A percentile compares a stretch with the other conserved stretches of the same genome.
Evolutionary conservation across 2,113 vertebrate species (phyloP).

Genomic region (Odobenus rosmarus): DNA sequence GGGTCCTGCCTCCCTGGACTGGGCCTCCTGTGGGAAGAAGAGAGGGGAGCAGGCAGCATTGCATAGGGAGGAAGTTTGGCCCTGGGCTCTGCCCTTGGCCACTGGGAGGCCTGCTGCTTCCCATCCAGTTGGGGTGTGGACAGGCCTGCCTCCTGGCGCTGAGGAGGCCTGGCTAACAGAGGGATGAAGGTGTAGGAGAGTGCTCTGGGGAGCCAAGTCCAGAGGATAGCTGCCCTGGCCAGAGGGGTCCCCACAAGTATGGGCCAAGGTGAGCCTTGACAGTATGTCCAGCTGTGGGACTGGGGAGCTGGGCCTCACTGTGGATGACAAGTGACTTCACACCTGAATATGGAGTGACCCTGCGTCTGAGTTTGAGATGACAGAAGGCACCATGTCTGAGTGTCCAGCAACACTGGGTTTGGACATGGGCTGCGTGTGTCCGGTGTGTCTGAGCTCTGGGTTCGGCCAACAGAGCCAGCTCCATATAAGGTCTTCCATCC

Average conservation of each 20-base stretch:
- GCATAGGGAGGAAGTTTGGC: accelerated
- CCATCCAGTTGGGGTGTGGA: neutral
- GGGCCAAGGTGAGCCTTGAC: neutral
- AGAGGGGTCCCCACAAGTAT: neutral
- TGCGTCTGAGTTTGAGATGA: neutral
- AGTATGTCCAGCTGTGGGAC: neutral
- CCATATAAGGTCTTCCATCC: accelerated
- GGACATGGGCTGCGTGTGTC: neutral
- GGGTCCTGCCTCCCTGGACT: neutral
- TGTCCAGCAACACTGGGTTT: neutral
- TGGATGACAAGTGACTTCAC: neutral
- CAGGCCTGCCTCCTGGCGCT: neutral
- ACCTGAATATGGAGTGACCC: too few relatives aligned
- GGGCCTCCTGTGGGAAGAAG: neutral
- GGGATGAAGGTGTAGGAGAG: neutral
- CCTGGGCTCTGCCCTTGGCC: too few relatives aligned
- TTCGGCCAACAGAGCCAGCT: too few relatives aligned
- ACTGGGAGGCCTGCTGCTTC: neutral
- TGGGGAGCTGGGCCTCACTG: neutral
- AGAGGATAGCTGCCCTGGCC: neutral
- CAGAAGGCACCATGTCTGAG: too few relatives aligned
- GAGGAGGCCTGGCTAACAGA: neutral
- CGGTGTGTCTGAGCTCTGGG: accelerated
- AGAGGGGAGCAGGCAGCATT: neutral
- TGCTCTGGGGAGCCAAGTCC: neutral